phyloP scores from a whole-genome alignment of 2,113 vertebrate species.

The Brachirus orientalis region DNA sequence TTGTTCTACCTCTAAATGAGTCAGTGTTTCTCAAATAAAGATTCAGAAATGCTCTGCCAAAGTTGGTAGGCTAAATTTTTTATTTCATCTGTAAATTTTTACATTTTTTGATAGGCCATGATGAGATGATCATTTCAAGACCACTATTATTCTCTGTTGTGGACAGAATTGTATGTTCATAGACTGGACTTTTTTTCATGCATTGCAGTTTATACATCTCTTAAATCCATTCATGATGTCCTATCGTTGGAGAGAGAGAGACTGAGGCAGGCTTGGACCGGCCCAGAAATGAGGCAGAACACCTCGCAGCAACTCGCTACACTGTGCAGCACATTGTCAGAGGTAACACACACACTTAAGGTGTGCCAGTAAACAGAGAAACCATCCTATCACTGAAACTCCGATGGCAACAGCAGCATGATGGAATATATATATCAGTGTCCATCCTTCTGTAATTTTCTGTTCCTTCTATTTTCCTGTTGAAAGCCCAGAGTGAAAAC shows the following conservation, averaged over 20 bases:
- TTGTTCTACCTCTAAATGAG: too few relatives aligned
- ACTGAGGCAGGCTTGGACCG: conserved; percentile 79
- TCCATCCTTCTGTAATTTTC: background rate
- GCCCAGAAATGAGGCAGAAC: conserved; percentile 72
- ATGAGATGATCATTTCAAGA: too few relatives aligned
- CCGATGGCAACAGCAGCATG: background rate
- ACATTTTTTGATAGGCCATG: too few relatives aligned
- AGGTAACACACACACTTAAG: conserved; percentile 71
- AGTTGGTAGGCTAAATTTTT: too few relatives aligned
- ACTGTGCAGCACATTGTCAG: conserved; percentile 77
- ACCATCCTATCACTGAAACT: background rate
- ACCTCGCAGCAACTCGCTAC: conserved; percentile 78
- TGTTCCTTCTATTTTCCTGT: background rate
- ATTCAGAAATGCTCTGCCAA: too few relatives aligned
- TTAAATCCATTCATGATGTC: conserved; percentile 77
- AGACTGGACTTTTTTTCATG: background rate
- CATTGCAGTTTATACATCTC: conserved; percentile 74
- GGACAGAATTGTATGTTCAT: too few relatives aligned
- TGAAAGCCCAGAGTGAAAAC: background rate
- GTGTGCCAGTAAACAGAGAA: too few relatives aligned
- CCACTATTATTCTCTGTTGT: too few relatives aligned
- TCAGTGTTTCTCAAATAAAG: too few relatives aligned
- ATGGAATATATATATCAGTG: too few relatives aligned
- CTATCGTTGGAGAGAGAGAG: conserved; percentile 78
- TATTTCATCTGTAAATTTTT: too few relatives aligned